Evolutionary conservation across 2,888 invertebrate species (phyloP).

Genomic region (Alloscopus bannaensis): DNA sequence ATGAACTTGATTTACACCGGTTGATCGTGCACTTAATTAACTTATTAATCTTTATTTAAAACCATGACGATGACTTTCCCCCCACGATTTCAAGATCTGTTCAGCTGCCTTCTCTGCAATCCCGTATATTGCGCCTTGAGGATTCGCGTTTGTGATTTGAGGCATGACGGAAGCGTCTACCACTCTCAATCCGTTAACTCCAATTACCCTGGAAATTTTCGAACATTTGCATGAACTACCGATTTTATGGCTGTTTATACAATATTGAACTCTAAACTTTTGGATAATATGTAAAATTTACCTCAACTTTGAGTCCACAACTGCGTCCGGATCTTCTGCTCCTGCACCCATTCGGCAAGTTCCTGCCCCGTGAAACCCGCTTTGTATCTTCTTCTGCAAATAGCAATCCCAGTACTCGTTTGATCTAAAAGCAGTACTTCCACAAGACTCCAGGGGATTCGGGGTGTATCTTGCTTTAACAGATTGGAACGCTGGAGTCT

Average conservation of each 20-base stretch:
- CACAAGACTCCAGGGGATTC: background rate
- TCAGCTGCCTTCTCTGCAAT: conserved; percentile 13
- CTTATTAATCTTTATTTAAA: too few species aligned
- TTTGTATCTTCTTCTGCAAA: background rate
- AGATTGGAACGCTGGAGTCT: conserved; percentile 6
- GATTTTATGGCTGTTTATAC: too few species aligned
- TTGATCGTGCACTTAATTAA: too few species aligned
- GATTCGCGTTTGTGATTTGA: background rate
- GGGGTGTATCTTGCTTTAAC: conserved; percentile 5
- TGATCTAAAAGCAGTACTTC: background rate
- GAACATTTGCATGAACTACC: too few species aligned
- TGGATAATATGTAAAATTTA: background rate
- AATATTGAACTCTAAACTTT: background rate
- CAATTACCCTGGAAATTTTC: conserved; percentile 13
- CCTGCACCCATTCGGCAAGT: conserved; percentile 17
- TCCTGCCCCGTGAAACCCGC: background rate
- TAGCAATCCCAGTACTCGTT: conserved; percentile 39
- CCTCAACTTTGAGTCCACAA: conserved; percentile 19
- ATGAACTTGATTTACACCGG: too few species aligned
- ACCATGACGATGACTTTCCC: too few species aligned
- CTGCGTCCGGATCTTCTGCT: background rate
- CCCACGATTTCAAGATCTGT: background rate
- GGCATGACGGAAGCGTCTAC: conserved; percentile 15
- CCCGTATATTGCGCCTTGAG: background rate
- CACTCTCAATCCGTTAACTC: background rate